These are phyloP conservation scores for Teinopalpus imperialis DNA, from an alignment of 2,888 invertebrate genomes.

Conservation along the genomic window DNA sequence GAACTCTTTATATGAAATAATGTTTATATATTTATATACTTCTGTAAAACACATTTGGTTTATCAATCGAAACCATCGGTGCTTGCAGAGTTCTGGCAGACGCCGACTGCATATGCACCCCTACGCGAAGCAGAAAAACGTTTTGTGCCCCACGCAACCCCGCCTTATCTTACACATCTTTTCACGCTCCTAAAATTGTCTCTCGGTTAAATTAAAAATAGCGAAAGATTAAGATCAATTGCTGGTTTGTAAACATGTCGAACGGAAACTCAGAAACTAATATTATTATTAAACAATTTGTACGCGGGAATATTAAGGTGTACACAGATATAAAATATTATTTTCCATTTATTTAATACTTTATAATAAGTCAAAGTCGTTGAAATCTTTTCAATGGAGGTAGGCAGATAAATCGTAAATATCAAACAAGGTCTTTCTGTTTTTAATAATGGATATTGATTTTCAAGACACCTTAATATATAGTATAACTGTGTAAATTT, in stretches of 20 bases:
- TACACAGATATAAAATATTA: too few species aligned
- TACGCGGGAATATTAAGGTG: too few species aligned
- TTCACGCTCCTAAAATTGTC: constrained; percentile 40
- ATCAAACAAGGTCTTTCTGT: too few species aligned
- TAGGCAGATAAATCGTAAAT: too few species aligned
- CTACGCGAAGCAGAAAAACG: constrained; percentile 20
- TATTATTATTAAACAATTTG: too few species aligned
- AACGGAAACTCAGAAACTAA: constrained; percentile 3
- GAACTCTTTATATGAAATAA: too few species aligned
- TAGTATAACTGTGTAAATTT: too few species aligned
- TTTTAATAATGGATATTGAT: too few species aligned
- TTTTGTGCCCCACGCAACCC: constrained; percentile 29
- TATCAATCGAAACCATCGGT: constrained; percentile 3
- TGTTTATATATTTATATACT: too few species aligned
- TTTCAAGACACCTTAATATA: too few species aligned
- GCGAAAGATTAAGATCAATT: constrained; percentile 19
- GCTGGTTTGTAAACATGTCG: constrained; percentile 16
- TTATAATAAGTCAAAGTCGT: constrained; percentile 7
- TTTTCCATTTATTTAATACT: too few species aligned
- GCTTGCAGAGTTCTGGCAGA: neutral
- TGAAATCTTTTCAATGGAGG: constrained; percentile 18
- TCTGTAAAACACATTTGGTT: constrained; percentile 2
- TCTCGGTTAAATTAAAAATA: constrained; percentile 27
- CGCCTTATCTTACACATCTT: constrained; percentile 42
- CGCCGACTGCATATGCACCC: constrained; percentile 14